Base-by-base conservation (phyloP, 2,797 vertebrate genomes). In the Crocidura indochinensis region DNA sequence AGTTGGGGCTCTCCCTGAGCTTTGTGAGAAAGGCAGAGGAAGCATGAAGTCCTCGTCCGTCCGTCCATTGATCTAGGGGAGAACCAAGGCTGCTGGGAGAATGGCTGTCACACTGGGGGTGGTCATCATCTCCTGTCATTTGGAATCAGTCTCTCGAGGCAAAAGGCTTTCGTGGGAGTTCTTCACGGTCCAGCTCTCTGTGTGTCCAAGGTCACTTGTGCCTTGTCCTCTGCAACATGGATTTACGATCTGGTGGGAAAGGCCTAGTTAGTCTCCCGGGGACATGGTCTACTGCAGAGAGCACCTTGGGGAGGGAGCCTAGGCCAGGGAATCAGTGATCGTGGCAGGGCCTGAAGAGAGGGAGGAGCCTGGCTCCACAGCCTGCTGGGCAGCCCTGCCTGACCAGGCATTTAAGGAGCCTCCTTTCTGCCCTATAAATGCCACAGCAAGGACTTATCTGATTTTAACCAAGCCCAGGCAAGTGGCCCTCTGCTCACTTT, bases 191-290 rank as follows among this genome's bases (percentile, higher is more conserved):
- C 64, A 0, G 27, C 79, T 69, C 68, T 88, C 95, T 85, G 91
- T 64, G 17, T 93, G 94, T 93, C 94, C 96, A 95, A 97, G 96
- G 96, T 92, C 96, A 93, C 91, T 90, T 87, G 92, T 94, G 94
- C 89, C 88, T 8, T 92, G 95, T 85, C 0, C 24, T 92, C 95
- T 85, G 92, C 89, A 94, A 97, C 85, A 94, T 91, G 44, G 92
- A 95, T 96, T 96, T 95, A 96, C 95, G 94, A 95, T 2, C 26
- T 81, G 79, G 90, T 94, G 92, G 91, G 96, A 96, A 78, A 38
- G 84, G 91, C 92, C 92, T 89, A 87, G 92, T 88, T 84, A 88
- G 83, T 87, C 74, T 10, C 2, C 71, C 15, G 19, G 56, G 19
- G 56, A 17, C 6, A 6, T 17, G 56, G 56, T 17, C 19, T 17